Base-by-base conservation (phyloP, 2,888 invertebrate genomes). In the Oscheius sp. region DNA sequence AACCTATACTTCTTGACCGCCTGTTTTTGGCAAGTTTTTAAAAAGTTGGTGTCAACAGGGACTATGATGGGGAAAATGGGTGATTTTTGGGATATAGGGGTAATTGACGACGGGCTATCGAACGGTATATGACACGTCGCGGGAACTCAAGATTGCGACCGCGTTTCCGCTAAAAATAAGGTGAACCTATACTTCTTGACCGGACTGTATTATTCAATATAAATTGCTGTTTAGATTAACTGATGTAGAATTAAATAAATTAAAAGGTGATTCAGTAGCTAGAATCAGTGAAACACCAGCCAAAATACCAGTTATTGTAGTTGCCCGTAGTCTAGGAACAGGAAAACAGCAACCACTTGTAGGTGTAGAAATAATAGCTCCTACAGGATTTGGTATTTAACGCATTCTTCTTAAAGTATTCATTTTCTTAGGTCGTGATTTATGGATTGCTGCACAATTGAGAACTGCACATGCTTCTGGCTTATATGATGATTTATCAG, bases 361-460 rank as follows among this genome's bases (percentile, higher is more conserved):
- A 52, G 83, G 83, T 25, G 61, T 76, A 0, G 83, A 83, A 64
- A 46, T 83, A n/a, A 69, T 82, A 9, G 69, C 73, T 35, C 79
- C 83, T 0, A 69, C 73, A n/a, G 77, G 76, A 12, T 83, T 80
- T 53, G 75, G 82, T 76, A 59, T n/a, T n/a, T n/a, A n/a, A n/a
- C 1, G n/a, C 49, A 55, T 21, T 25, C 23, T 18, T 49, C 13
- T 18, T 7, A 18, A 21, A 7, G 3, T 49, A 7, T 3, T 25
- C 21, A 16, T 55, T 21, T 21, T 69, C 72, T 58, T 66, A 78
- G 80, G 80, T 5, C 75, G 74, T 63, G 83, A 84, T 61, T 74
- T 86, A 7, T 86, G 86, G 86, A 69, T 85, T 7, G 74, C 83
- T 9, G 76, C 84, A 9, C 85, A 86, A 74, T 72, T 84, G 58